Percentiles rank a stretch among this genome's conserved stretches.
phyloP scores from a whole-genome alignment of 1,140 invertebrate genomes.

The Danaus plexippus region DNA sequence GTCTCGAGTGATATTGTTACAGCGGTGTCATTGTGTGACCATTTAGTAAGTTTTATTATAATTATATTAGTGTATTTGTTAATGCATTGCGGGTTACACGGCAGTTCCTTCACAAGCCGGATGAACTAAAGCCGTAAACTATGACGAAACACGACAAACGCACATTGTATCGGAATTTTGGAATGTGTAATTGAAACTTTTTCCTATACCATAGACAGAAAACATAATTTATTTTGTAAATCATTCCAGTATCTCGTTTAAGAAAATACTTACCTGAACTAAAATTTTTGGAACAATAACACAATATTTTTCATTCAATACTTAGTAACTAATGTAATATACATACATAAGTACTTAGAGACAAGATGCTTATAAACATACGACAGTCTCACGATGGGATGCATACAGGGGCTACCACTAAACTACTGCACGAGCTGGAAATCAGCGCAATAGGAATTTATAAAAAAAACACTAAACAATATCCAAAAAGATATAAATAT shows the following conservation, averaged over 20 bases:
- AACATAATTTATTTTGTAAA: no score
- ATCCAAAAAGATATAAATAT: conserved; percentile 46
- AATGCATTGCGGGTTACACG: conserved; percentile 62
- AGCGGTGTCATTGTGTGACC: no score
- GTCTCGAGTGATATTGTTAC: no score
- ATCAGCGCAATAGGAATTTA: conserved; percentile 40
- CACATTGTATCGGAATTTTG: no score
- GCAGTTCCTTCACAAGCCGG: conserved; percentile 34
- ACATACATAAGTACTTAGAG: conserved; percentile 15
- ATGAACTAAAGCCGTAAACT: no score
- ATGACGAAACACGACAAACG: no score
- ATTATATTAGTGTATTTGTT: conserved; percentile 33
- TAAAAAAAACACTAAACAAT: conserved; percentile 45
- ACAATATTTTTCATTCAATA: conserved; percentile 6
- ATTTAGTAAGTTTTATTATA: conserved; percentile 27
- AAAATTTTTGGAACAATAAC: conserved; percentile 2
- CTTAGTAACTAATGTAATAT: conserved; percentile 14
- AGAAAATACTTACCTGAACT: conserved; percentile 16
- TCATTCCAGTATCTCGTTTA: neutral
- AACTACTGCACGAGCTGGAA: conserved; percentile 47
- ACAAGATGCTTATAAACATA: conserved; percentile 26
- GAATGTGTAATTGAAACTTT: no score
- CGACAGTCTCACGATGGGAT: conserved; percentile 44
- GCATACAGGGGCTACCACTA: conserved; percentile 60
- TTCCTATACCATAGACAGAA: no score